Percentiles rank a stretch among this genome's conserved stretches.
phyloP scores from a whole-genome alignment of 2,888 invertebrate species.

The Branchellion lobata region DNA sequence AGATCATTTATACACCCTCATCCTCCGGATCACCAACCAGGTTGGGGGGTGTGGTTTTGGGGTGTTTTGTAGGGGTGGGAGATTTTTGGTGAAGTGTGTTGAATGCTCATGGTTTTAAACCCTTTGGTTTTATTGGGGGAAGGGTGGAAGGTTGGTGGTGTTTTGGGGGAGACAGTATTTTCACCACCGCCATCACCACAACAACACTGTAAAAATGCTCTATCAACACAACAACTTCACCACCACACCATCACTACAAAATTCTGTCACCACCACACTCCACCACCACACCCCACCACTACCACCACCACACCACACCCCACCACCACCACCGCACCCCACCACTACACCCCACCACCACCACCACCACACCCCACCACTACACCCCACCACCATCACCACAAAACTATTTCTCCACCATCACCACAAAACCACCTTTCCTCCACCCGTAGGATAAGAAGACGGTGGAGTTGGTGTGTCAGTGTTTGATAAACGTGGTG shows the following conservation, averaged over 20 bases:
- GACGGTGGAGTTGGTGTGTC: slow-evolving; percentile 94
- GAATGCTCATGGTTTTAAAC: background rate
- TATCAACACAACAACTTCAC: too few species aligned
- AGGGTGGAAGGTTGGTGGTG: background rate
- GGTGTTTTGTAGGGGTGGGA: background rate
- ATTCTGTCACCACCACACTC: background rate
- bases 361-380: background rate
- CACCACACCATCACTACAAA: too few species aligned
- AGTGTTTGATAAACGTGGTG: slow-evolving; percentile 90
- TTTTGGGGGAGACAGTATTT: background rate
- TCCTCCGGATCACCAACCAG: slow-evolving; percentile 68
- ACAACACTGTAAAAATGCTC: too few species aligned
- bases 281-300: background rate
- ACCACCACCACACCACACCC: background rate
- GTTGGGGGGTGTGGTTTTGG: slow-evolving; percentile 51
- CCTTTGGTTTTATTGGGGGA: background rate
- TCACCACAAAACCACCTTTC: background rate
- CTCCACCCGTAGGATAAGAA: slow-evolving; percentile 79
- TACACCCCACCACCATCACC: background rate
- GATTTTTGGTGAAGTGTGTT: background rate
- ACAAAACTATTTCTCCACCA: background rate
- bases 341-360: too few species aligned
- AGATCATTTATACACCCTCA: slow-evolving; percentile 83
- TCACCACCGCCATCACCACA: background rate
- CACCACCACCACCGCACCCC: too few species aligned